Evolutionary conservation across 2,113 vertebrate species (phyloP).

Genomic region (Rhinolophus sinicus): DNA sequence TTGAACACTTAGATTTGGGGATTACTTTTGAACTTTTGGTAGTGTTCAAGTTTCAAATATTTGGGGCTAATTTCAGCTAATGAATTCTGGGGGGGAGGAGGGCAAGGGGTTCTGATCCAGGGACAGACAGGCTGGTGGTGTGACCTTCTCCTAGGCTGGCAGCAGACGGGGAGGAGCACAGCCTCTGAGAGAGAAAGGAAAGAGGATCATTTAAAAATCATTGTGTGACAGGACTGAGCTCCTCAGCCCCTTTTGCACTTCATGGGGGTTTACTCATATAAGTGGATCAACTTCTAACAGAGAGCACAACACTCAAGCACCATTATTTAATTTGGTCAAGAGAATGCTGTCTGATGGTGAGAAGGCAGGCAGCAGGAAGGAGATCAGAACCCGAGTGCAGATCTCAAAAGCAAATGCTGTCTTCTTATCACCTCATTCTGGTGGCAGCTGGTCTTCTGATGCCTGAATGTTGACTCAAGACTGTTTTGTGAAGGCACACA

Average conservation of each 20-base stretch:
- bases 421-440: not conserved
- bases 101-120: not conserved
- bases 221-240: not conserved
- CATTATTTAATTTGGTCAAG: not conserved
- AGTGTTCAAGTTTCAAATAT: not conserved
- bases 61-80: not conserved
- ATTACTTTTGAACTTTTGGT: not conserved
- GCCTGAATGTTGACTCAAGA: not conserved
- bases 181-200: not conserved
- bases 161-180: not conserved
- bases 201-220: not conserved
- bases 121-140: rapidly evolving
- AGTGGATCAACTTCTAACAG: rapidly evolving
- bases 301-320: not conserved
- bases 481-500: not conserved
- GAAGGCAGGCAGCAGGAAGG: no score
- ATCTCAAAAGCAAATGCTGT: rapidly evolving
- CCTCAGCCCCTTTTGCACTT: not conserved
- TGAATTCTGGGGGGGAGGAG: not conserved
- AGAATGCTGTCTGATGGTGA: not conserved
- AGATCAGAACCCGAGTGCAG: rapidly evolving
- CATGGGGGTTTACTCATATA: not conserved
- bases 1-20: not conserved
- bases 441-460: not conserved
- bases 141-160: not conserved